Evolutionary conservation across 2,797 vertebrate genomes (phyloP).

Genomic region (Macropodus opercularis): DNA sequence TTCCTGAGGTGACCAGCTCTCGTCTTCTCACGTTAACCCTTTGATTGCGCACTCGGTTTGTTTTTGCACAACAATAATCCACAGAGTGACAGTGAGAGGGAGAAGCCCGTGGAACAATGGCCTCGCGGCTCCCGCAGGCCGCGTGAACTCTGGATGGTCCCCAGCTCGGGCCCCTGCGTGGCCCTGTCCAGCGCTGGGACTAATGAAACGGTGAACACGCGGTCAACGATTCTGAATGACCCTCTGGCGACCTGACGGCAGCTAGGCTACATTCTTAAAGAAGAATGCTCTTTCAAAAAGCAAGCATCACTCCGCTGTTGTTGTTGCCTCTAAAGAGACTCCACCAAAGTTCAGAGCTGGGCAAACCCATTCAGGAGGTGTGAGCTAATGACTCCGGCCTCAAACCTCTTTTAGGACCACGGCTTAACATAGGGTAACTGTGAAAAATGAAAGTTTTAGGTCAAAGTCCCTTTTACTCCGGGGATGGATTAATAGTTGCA

Average conservation of each 20-base stretch:
- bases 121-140: conserved; percentile 80
- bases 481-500: conserved; percentile 57
- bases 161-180: conserved; percentile 78
- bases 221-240: conserved; percentile 91
- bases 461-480: conserved; percentile 44
- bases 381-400: conserved; percentile 63
- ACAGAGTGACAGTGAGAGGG: conserved; percentile 8
- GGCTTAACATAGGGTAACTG: conserved; percentile 21
- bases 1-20: no score
- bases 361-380: conserved; percentile 53
- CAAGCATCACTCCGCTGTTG: conserved; percentile 57
- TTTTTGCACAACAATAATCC: conserved; percentile 50
- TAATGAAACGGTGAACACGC: conserved; percentile 91
- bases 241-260: conserved; percentile 75
- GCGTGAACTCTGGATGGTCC: conserved; percentile 86
- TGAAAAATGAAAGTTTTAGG: conserved; percentile 72
- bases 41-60: conserved; percentile 5
- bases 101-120: conserved; percentile 56
- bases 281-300: conserved; percentile 75
- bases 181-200: conserved; percentile 87
- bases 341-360: conserved; percentile 56
- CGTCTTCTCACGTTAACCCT: conserved; percentile 7
- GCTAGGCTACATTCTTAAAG: conserved; percentile 70
- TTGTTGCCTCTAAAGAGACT: conserved; percentile 54
- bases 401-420: conserved; percentile 40